A percentile compares a stretch with the other conserved stretches of the same genome.
phyloP scores from a whole-genome alignment of 2,888 invertebrate genomes.

The Oscheius sp. region DNA sequence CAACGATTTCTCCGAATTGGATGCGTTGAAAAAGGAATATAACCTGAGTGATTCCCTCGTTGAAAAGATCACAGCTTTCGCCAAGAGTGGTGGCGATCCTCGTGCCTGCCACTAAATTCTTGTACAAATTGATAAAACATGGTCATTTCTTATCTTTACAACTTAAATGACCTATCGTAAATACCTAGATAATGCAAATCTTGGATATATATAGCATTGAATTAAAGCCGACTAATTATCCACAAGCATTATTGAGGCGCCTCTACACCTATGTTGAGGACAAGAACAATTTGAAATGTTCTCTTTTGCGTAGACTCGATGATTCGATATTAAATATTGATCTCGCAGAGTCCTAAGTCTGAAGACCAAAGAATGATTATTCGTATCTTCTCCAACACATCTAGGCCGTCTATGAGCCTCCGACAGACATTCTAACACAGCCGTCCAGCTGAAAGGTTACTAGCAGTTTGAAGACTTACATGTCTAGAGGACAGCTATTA shows the following conservation, averaged over 20 bases:
- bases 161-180: not conserved
- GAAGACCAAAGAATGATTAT: slow-evolving; percentile 11
- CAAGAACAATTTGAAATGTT: slow-evolving; percentile 67
- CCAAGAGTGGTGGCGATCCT: slow-evolving; percentile 63
- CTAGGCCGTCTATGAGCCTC: slow-evolving; percentile 65
- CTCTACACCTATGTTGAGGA: slow-evolving; percentile 60
- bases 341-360: slow-evolving; percentile 26
- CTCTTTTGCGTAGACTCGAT: slow-evolving; percentile 39
- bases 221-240: too few relatives aligned
- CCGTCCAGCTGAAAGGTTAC: slow-evolving; percentile 48
- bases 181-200: too few relatives aligned
- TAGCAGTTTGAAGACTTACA: slow-evolving; percentile 44
- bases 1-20: slow-evolving; percentile 56
- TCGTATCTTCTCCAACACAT: slow-evolving; percentile 48
- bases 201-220: too few relatives aligned
- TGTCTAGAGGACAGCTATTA: slow-evolving; percentile 59
- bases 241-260: slow-evolving; percentile 4
- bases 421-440: slow-evolving; percentile 62
- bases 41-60: slow-evolving; percentile 50
- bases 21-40: slow-evolving; percentile 54
- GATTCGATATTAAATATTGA: slow-evolving; percentile 19
- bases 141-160: not conserved
- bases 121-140: not conserved
- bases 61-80: slow-evolving; percentile 54
- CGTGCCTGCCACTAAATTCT: slow-evolving; percentile 54